Base-by-base conservation (phyloP, 2,797 vertebrate species). In the Adrianichthys oophorus region DNA sequence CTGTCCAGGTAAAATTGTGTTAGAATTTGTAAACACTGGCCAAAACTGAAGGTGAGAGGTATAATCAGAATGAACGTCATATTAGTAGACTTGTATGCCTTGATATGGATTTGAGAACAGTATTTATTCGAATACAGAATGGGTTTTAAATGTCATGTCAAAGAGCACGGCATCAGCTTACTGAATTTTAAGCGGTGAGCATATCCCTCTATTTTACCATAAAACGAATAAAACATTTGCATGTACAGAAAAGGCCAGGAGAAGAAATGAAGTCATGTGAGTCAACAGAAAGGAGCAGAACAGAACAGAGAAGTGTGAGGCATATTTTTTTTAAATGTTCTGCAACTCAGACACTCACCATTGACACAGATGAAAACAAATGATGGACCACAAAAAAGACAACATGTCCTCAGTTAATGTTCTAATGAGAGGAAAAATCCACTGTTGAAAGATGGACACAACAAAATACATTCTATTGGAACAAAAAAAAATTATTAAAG, bases 121-220 rank as follows among this genome's bases (percentile, higher is more conserved):
- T 53, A 66, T 74, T 77, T 80, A 48, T 70, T 79, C 59, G 64
- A 52, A 49, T 75, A 13, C 49, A 64, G 62, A 76, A 65, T 68
- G 56, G 71, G 72, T 74, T 76, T 76, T 78, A 79, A 78, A 84
- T 78, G 65, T 72, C 80, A 87, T 44, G 56, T 72, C 63, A 67
- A 79, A 71, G 68, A 65, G 70, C 53, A 71, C 55, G 0, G 69
- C 62, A 55, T 72, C 41, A 16, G 60, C 58, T 68, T n/a, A 46
- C 62, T 66, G 66, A 57, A 57, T 57, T 56, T 75, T 70, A 68
- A 72, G 64, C 64, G 55, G 44, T 14, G 26, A 61, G 52, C 62
- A 52, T 55, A 62, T 10, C 10, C 29, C 70, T 65, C 37, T 7
- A 48, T 65, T 72, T 66, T 26, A 65, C 53, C 63, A 46, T 51